Base-by-base conservation (phyloP, 2,113 vertebrate species). In the Ondatra zibethicus region DNA sequence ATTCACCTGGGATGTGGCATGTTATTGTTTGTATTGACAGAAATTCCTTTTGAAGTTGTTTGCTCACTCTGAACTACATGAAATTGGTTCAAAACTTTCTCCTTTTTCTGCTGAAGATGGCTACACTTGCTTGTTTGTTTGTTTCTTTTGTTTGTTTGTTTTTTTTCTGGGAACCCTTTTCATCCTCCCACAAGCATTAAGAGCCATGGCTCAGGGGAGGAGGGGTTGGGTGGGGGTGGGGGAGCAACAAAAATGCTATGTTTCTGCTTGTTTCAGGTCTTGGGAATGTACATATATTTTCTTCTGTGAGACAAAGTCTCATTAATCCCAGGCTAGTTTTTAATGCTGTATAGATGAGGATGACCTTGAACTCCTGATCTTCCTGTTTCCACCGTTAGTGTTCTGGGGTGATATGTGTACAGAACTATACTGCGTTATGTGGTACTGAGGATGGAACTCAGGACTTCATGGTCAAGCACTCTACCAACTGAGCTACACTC, bases 51-150 rank as follows among this genome's bases (percentile, higher is more conserved):
- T 70, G 66, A 96, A 93, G 31, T 63, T 82, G 25, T 31, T 88
- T 12, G 33, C 17, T 84, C 61, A 39, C 70, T 89, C 61, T 89
- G 52, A 72, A 73, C 75, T 50, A 13, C 25, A 21, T 88, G 52
- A 25, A 29, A 55, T 55, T 94, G 45, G 42, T 75, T 95, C 42
- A 63, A 33, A 95, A 39, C 55, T 21, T n/a, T 82, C 80, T 27
- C 36, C 12, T 82, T 11, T 61, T 27, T 39, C 50, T 55, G 4
- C 80, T 82, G 36, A 39, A 65, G 70, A 47, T 93, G 12, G 47
- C 16, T 73, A 47, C 23, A n/a, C 33, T 39, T 33, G 90, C 61
- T 78, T n/a, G 17, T 58, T 58, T 58, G 55, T 19, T 55, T 55
- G 52, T 52, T 52, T 52, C 50, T 52, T 52, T 52, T 52, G 50